Percentiles rank a stretch among this genome's conserved stretches.
These are phyloP conservation scores for Epicauta chinensis DNA, from an alignment of 1,140 invertebrate species.

Conservation along the genomic window DNA sequence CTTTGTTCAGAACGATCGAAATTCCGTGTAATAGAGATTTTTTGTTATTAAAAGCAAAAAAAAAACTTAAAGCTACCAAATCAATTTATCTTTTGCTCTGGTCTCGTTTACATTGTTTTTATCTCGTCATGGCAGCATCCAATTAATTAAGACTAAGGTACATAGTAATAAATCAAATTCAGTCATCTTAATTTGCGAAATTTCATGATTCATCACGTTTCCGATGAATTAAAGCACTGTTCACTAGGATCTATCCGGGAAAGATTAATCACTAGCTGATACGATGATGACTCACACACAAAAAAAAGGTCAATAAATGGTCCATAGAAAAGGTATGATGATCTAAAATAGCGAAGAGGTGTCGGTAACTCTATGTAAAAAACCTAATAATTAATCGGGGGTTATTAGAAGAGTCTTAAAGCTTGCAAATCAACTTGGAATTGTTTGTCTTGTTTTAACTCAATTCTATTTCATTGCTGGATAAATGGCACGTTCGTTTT, in stretches of 20 bases:
- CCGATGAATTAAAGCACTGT: slow-evolving; percentile 19
- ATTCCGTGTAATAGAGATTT: too few species aligned
- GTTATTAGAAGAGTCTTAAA: too few species aligned
- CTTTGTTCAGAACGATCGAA: too few species aligned
- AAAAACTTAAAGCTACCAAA: not conserved
- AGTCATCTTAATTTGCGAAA: slow-evolving; percentile 18
- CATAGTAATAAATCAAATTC: slow-evolving; percentile 21
- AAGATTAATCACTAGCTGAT: slow-evolving; percentile 20
- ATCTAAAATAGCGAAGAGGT: too few species aligned
- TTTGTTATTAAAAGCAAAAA: too few species aligned
- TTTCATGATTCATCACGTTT: slow-evolving; percentile 24
- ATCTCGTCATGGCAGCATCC: slow-evolving; percentile 9
- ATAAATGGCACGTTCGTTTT: too few species aligned
- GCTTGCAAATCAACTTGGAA: too few species aligned
- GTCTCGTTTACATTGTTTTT: slow-evolving; percentile 14
- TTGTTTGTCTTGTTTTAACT: too few species aligned
- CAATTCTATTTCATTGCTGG: too few species aligned
- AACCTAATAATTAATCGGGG: too few species aligned
- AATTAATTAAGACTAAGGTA: slow-evolving; percentile 13
- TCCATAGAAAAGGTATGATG: too few species aligned
- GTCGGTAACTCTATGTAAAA: too few species aligned
- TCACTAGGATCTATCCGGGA: slow-evolving; percentile 4
- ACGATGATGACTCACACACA: slow-evolving; percentile 8
- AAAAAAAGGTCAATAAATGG: not conserved
- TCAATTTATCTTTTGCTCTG: slow-evolving; percentile 14